phyloP scores from a whole-genome alignment of 2,113 vertebrate species.

The Apus apus region DNA sequence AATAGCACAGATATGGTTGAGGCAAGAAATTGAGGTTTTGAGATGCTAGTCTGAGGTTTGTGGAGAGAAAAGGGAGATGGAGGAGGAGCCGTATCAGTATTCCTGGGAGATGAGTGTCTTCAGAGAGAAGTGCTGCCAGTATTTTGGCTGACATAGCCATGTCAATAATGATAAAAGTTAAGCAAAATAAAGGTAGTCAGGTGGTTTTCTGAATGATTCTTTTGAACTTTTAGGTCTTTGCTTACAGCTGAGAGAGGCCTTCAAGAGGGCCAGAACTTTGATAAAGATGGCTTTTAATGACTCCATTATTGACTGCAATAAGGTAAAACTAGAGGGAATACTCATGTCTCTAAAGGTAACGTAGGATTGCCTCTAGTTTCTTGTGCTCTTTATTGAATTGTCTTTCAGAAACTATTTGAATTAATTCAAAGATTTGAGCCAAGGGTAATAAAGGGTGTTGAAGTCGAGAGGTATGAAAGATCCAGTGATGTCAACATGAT shows the following conservation, averaged over 20 bases:
- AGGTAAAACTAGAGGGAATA: conserved; percentile 4
- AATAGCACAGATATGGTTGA: conserved; percentile 64
- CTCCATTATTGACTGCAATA: conserved; percentile 3
- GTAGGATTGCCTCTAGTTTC: not conserved
- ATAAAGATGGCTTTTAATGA: conserved; percentile 50
- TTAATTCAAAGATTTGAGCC: conserved; percentile 37
- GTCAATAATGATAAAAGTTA: conserved; percentile 53
- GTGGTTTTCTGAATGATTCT: conserved; percentile 56
- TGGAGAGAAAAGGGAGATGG: conserved; percentile 30
- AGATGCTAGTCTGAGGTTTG: conserved; percentile 54
- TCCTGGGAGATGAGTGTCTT: conserved; percentile 45
- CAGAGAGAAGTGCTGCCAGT: not conserved
- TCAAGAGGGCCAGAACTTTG: conserved; percentile 7
- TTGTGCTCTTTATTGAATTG: conserved; percentile 15
- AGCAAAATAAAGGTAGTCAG: conserved; percentile 59
- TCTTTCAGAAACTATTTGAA: conserved; percentile 53
- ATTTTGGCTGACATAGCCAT: conserved; percentile 66
- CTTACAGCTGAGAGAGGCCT: conserved; percentile 48
- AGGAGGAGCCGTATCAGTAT: conserved; percentile 44
- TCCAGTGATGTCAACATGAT: conserved; percentile 4
- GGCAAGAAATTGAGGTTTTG: conserved; percentile 71
- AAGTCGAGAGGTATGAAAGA: conserved; percentile 35
- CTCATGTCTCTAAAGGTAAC: not conserved
- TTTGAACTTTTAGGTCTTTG: conserved; percentile 25
- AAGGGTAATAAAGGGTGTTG: conserved; percentile 34